phyloP scores from a whole-genome alignment of 1,140 invertebrate genomes.

The Atta cephalotes region DNA sequence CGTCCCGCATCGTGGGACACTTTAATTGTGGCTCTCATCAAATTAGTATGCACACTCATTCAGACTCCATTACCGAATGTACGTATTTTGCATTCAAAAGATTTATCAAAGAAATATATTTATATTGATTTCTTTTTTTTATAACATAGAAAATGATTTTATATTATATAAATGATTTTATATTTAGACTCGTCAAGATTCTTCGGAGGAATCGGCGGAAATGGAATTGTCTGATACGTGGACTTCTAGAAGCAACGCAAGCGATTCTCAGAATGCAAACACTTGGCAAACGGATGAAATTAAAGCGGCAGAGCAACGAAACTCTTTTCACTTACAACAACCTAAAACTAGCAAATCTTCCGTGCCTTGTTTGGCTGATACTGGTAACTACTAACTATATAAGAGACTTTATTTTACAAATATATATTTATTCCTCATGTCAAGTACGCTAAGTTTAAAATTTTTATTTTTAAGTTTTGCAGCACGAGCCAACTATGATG shows the following conservation, averaged over 20 bases:
- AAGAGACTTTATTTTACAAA: not conserved
- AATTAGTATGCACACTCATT: constrained; percentile 90
- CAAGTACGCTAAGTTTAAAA: constrained; percentile 2
- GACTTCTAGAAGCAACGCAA: constrained; percentile 54
- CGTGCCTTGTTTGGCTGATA: constrained; percentile 91
- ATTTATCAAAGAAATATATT: constrained; percentile 24
- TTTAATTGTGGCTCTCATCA: constrained; percentile 90
- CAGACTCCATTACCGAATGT: constrained; percentile 88
- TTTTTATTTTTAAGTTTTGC: constrained; percentile 87
- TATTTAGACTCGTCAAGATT: constrained; percentile 60
- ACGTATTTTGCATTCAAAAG: constrained; percentile 58
- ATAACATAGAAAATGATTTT: not conserved
- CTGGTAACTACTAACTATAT: constrained; percentile 79
- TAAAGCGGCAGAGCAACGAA: constrained; percentile 90
- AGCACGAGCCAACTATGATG: constrained; percentile 93
- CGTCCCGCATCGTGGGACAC: constrained; percentile 89
- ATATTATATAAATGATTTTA: not conserved
- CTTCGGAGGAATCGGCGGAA: constrained; percentile 72
- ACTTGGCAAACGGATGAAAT: constrained; percentile 92
- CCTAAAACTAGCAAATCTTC: constrained; percentile 81
- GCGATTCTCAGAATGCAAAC: constrained; percentile 78
- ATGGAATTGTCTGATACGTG: constrained; percentile 79
- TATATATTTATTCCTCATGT: not conserved
- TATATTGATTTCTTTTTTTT: not conserved
- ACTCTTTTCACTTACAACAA: constrained; percentile 77